Evolutionary conservation across 2,888 invertebrate genomes (phyloP).

Genomic region (Patella caerulea): DNA sequence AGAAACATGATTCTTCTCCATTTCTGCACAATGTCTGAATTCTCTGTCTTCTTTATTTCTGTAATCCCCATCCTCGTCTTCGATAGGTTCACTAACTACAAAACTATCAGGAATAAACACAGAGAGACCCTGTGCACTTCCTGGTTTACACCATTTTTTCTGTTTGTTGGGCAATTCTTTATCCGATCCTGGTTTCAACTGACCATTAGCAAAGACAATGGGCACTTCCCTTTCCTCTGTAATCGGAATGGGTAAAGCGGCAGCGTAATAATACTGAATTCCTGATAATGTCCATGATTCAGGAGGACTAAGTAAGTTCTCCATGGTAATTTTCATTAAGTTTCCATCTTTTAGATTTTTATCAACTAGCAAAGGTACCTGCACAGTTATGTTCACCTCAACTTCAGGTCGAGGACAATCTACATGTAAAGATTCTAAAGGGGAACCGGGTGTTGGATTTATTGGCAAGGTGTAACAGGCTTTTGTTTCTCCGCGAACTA

Average conservation of each 20-base stretch:
- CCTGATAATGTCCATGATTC: conserved; percentile 64
- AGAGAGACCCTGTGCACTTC: conserved; percentile 65
- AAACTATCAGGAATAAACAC: conserved; percentile 66
- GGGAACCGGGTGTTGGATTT: conserved; percentile 64
- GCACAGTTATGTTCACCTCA: conserved; percentile 64
- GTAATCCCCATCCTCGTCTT: conserved; percentile 71
- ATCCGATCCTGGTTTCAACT: conserved; percentile 65
- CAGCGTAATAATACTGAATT: conserved; percentile 61
- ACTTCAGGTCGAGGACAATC: conserved; percentile 53
- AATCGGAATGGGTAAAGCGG: conserved; percentile 67
- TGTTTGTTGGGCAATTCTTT: conserved; percentile 68
- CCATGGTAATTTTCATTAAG: conserved; percentile 68
- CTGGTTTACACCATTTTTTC: conserved; percentile 70
- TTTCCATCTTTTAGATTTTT: conserved; percentile 58
- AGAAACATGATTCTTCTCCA: conserved; percentile 66
- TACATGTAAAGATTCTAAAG: conserved; percentile 51
- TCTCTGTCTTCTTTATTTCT: conserved; percentile 68
- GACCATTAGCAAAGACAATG: conserved; percentile 68
- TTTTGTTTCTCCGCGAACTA: conserved; percentile 65
- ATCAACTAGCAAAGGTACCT: conserved; percentile 63
- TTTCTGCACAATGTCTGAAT: conserved; percentile 63
- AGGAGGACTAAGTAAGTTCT: conserved; percentile 69
- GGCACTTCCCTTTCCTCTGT: conserved; percentile 66
- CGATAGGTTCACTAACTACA: conserved; percentile 59
- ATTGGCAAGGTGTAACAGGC: conserved; percentile 56